phyloP scores from a whole-genome alignment of 2,113 vertebrate genomes.

The Nanorana parkeri region DNA sequence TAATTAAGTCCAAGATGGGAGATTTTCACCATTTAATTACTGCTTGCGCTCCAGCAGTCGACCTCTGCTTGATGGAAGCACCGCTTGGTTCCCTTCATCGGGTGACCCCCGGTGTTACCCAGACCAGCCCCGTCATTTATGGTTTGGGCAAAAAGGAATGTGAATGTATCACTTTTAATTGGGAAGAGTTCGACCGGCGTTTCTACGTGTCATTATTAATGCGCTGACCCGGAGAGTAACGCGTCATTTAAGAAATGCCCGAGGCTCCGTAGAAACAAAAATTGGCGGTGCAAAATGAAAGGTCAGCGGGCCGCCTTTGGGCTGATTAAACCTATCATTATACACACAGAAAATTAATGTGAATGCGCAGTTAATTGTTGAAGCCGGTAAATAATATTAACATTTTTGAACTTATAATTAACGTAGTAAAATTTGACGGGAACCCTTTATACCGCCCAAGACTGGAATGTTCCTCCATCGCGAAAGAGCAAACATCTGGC shows the following conservation, averaged over 20 bases:
- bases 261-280: not conserved
- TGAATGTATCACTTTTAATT: slow-evolving; percentile 8
- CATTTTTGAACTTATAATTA: not conserved
- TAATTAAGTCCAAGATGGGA: not conserved
- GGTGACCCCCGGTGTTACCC: not conserved
- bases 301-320: not conserved
- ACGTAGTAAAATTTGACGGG: too few relatives aligned
- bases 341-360: slow-evolving; percentile 6
- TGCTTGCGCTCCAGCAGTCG: not conserved
- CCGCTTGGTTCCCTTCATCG: slow-evolving; percentile 2
- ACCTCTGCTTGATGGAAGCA: not conserved
- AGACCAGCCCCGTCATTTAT: slow-evolving; percentile 6
- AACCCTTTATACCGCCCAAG: too few relatives aligned
- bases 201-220: slow-evolving; percentile 7
- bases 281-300: not conserved
- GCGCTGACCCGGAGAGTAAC: not conserved
- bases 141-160: not conserved
- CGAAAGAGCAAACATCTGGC: too few relatives aligned
- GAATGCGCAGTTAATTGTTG: not conserved
- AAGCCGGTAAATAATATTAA: not conserved
- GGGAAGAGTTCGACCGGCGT: not conserved
- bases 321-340: slow-evolving; percentile 9
- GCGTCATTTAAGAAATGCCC: not conserved
- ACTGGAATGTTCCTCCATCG: too few relatives aligned
- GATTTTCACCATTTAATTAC: slow-evolving; percentile 15